phyloP scores from a whole-genome alignment of 2,113 vertebrate species.

The Craseonycteris thonglongyai region DNA sequence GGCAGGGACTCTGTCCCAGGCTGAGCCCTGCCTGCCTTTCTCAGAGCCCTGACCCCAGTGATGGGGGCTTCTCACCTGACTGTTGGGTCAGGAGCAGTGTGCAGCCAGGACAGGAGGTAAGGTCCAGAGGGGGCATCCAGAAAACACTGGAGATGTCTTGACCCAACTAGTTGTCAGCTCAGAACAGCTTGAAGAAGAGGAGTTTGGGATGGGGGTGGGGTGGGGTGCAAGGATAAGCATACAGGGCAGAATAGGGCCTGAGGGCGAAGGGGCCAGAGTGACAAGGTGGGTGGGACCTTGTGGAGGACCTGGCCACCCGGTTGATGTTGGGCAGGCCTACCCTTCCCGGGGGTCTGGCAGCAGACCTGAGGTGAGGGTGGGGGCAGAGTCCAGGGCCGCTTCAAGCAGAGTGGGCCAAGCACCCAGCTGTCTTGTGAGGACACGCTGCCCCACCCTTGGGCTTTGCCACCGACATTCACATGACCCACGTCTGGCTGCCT shows the following conservation, averaged over 20 bases:
- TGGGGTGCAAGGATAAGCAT: background rate
- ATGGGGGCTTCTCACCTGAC: too few relatives aligned
- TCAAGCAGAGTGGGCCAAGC: background rate
- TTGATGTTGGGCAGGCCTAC: background rate
- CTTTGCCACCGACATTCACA: slow-evolving; percentile 56
- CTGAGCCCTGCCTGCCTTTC: background rate
- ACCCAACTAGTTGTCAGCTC: background rate
- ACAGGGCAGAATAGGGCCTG: background rate
- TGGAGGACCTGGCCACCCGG: background rate
- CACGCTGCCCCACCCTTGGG: slow-evolving; percentile 29
- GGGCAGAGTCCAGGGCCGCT: background rate
- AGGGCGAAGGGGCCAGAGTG: background rate
- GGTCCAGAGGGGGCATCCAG: too few relatives aligned
- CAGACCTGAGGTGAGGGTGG: background rate
- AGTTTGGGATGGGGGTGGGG: background rate
- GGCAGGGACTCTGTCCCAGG: background rate
- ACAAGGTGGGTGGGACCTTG: background rate
- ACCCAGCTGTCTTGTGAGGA: slow-evolving; percentile 63
- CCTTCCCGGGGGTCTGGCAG: background rate
- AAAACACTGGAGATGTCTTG: background rate
- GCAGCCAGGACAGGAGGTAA: background rate
- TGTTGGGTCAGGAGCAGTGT: background rate
- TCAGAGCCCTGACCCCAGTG: background rate
- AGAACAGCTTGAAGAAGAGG: background rate
- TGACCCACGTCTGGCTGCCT: slow-evolving; percentile 52